Percentiles rank a stretch among this genome's conserved stretches.
phyloP scores from a whole-genome alignment of 2,888 invertebrate species.

The Caenorhabditis sp. region DNA sequence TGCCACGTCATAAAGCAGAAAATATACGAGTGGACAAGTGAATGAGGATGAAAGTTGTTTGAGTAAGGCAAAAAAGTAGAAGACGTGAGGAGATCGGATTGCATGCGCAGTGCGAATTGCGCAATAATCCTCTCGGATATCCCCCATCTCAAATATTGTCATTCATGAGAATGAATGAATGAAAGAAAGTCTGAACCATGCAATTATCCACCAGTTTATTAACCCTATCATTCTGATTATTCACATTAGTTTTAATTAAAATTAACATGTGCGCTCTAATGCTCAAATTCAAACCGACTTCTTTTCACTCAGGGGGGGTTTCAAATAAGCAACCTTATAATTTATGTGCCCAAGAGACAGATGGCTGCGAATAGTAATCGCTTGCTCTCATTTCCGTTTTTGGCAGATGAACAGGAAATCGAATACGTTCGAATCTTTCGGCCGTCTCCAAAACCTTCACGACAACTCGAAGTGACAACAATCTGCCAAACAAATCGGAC shows the following conservation, averaged over 20 bases:
- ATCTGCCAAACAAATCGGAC: conserved; percentile 21
- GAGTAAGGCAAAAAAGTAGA: conserved; percentile 7
- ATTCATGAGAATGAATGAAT: conserved; percentile 1
- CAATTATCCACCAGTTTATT: too few relatives aligned
- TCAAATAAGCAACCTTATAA: too few relatives aligned
- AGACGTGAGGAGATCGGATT: conserved; percentile 25
- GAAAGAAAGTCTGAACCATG: too few relatives aligned
- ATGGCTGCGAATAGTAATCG: conserved; percentile 42
- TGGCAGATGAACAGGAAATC: conserved; percentile 44
- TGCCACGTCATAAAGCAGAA: conserved; percentile 7
- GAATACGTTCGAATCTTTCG: conserved; percentile 14
- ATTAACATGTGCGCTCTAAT: too few relatives aligned
- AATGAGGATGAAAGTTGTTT: conserved; percentile 13
- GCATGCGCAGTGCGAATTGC: conserved; percentile 26
- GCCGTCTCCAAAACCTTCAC: conserved; percentile 40
- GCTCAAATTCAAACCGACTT: too few relatives aligned
- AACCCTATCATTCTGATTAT: too few relatives aligned
- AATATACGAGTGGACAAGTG: not conserved
- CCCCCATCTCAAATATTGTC: conserved; percentile 35
- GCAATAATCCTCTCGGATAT: conserved; percentile 47
- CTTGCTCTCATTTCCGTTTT: not conserved
- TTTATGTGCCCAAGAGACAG: conserved; percentile 42
- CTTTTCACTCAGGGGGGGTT: too few relatives aligned
- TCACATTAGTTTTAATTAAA: too few relatives aligned
- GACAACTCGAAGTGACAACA: conserved; percentile 12